Percentiles rank a stretch among this genome's conserved stretches.
Conservation (phyloP, 2,113 vertebrate genomes). For the Ivindomyrus marchei region DNA sequence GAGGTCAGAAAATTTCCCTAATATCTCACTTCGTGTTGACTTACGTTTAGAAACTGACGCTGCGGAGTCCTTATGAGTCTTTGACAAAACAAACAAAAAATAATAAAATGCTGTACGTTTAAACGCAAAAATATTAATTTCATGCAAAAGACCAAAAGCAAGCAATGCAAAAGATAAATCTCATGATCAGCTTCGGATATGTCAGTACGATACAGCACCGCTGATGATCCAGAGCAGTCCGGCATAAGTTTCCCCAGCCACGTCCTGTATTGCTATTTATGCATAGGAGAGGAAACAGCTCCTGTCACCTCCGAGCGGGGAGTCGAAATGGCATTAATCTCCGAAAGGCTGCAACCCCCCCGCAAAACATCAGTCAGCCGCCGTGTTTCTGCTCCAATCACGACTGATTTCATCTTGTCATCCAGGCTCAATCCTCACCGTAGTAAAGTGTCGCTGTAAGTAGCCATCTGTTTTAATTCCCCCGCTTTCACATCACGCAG, state of each 20-base stretch:
- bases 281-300: conserved; percentile 22
- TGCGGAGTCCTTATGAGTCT: not conserved
- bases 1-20: not conserved
- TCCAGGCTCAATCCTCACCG: conserved; percentile 34
- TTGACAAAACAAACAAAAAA: not conserved
- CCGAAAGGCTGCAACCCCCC: conserved; percentile 37
- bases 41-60: conserved; percentile 7
- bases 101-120: not conserved
- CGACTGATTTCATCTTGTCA: conserved; percentile 44
- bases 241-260: conserved; percentile 11
- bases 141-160: not conserved
- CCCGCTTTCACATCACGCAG: not conserved
- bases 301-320: conserved; percentile 27
- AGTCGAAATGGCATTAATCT: conserved; percentile 43
- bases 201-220: conserved; percentile 2
- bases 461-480: not conserved
- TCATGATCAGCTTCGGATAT: not conserved
- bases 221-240: not conserved
- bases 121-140: not conserved
- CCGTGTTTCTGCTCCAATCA: conserved; percentile 41
- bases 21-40: not conserved
- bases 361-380: conserved; percentile 51
- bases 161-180: not conserved
- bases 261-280: not conserved
- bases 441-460: conserved; percentile 19